Conservation (phyloP, 1,140 invertebrate species). For the Anastatus disparis region DNA sequence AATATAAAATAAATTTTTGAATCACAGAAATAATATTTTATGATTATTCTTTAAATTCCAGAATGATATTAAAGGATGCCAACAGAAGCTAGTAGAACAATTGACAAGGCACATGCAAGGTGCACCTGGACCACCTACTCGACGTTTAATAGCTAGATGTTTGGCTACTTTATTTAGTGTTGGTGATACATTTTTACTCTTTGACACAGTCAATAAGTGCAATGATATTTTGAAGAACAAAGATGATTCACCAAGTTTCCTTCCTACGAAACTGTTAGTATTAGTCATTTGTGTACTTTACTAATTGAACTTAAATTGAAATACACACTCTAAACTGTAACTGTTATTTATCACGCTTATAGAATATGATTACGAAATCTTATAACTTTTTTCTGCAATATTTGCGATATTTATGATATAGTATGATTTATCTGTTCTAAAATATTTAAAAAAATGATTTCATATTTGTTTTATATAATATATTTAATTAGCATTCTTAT, state of each 20-base stretch:
- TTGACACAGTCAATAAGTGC: slow-evolving; percentile 97
- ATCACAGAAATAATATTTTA: no score
- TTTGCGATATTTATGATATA: no score
- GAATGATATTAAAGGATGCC: slow-evolving; percentile 96
- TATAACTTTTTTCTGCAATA: no score
- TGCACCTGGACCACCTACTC: slow-evolving; percentile 85
- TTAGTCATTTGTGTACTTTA: slow-evolving; percentile 13
- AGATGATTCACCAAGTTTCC: slow-evolving; percentile 95
- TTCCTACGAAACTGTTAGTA: slow-evolving; percentile 93
- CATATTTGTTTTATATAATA: no score
- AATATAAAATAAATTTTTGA: not conserved
- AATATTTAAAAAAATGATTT: no score
- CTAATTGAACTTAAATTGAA: not conserved
- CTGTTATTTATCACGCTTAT: no score
- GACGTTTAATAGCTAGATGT: slow-evolving; percentile 91
- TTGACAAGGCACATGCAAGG: slow-evolving; percentile 89
- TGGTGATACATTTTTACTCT: slow-evolving; percentile 96
- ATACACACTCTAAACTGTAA: no score
- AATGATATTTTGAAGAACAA: slow-evolving; percentile 97
- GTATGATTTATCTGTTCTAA: no score
- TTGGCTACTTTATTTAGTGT: slow-evolving; percentile 96
- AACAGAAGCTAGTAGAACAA: slow-evolving; percentile 95
- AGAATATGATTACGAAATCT: no score
- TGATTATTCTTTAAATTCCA: slow-evolving; percentile 62
- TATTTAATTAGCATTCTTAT: no score